These are phyloP conservation scores for Xerus rutilus DNA, from an alignment of 2,797 vertebrate species.

Conservation along the genomic window DNA sequence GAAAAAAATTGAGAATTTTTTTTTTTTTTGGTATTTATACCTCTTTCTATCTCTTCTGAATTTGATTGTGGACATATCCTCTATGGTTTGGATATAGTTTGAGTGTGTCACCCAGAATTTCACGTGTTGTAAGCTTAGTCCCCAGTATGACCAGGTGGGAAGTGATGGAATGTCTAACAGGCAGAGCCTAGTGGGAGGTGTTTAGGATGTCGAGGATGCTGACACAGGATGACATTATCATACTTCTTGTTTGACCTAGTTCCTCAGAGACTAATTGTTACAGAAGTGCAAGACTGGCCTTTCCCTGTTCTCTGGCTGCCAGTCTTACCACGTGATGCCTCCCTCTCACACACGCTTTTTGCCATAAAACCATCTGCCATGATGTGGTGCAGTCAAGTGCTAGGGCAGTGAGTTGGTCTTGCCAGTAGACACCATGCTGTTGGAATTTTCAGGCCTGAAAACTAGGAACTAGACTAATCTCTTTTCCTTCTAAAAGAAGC, in stretches of 20 bases:
- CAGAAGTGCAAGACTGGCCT: background rate
- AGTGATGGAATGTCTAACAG: background rate
- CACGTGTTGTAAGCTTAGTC: background rate
- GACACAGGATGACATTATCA: background rate
- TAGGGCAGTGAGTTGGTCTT: too few relatives aligned
- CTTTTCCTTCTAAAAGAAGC: background rate
- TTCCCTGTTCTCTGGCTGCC: background rate
- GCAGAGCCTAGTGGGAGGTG: too few relatives aligned
- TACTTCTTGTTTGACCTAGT: background rate
- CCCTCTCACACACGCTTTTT: background rate
- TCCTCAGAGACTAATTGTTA: background rate
- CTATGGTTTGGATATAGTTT: background rate
- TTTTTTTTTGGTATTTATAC: conserved; percentile 10
- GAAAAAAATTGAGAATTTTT: background rate
- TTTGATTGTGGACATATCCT: background rate
- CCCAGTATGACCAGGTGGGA: background rate
- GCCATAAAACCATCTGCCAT: background rate
- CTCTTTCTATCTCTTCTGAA: background rate
- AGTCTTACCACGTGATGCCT: too few relatives aligned
- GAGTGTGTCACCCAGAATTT: background rate
- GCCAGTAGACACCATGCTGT: background rate
- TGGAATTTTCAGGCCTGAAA: background rate
- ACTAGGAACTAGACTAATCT: background rate
- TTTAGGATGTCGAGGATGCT: background rate
- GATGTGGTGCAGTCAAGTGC: background rate